Evolutionary conservation across 2,888 invertebrate genomes (phyloP), one percentile per base, ranked within the genome.

Genomic region (Drosophila vallismaia): DNA sequence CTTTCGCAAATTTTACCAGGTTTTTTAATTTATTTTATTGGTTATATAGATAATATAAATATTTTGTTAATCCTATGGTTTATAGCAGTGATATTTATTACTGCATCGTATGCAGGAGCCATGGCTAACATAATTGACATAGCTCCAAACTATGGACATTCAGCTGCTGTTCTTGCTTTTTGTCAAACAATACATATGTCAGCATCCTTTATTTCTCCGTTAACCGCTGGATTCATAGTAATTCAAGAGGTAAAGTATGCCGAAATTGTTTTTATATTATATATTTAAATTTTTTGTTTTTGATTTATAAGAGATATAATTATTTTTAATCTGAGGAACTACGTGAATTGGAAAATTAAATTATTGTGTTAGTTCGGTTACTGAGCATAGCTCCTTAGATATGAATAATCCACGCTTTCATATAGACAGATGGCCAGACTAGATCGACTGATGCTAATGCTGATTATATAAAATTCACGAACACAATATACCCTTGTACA

Each of bases 111-210:
- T 88, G 95, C 95, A 3, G 95, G 95, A 38, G 95, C 95, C 3
- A 95, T 95, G 94, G 95, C 95, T 0, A 95, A 94, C 83, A 94
- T 95, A 71, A 95, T 96, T 12, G 95, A 96, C 89, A 94, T 96
- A 66, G 95, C 95, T 0, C 95, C 95, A n/a, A 95, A 95, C 91
- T 94, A 95, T 80, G 95, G 80, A 54, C 80, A 80, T 40, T 80
- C 95, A 54, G 95, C 94, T 54, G 95, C 95, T 33, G 94, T 95
- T 48, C 90, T 95, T 74, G 95, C 95, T 10, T 95, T 95, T 89
- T 94, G 95, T 76, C 95, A 95, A 92, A 95, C 95, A n/a, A 95
- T 95, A 79, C 95, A 95, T 90, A 95, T 95, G 95, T 93, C 94
- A 9, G 95, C 95, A 29, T 95, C 95, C 81, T 95, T 95, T 86